Evolutionary conservation across 2,113 vertebrate species (phyloP).

Genomic region (Cyanoliseus patagonus): DNA sequence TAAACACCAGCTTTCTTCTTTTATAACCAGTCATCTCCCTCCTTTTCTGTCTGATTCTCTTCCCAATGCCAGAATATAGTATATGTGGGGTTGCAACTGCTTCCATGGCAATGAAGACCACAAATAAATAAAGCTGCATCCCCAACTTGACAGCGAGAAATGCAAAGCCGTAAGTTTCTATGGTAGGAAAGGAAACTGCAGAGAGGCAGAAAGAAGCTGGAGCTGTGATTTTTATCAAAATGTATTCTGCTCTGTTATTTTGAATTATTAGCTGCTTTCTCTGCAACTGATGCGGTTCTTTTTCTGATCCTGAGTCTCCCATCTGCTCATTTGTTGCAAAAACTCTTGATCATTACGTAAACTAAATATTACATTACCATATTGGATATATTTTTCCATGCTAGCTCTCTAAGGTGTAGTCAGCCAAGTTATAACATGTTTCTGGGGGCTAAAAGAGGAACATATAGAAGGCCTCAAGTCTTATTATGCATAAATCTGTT

Average conservation of each 20-base stretch:
- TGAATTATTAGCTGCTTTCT: background rate
- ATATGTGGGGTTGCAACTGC: background rate
- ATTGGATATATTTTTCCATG: background rate
- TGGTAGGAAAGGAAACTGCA: background rate
- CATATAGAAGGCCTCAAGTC: background rate
- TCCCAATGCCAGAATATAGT: background rate
- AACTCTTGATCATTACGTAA: background rate
- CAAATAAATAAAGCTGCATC: background rate
- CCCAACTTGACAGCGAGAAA: background rate
- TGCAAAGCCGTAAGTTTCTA: background rate
- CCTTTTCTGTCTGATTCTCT: background rate
- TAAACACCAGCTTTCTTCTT: background rate
- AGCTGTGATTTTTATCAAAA: background rate
- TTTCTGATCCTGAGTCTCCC: background rate
- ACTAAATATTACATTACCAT: rapidly evolving
- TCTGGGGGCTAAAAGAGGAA: background rate
- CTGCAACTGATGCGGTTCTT: background rate
- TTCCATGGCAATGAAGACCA: background rate
- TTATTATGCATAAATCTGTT: background rate
- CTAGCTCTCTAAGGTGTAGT: background rate
- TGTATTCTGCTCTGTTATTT: background rate
- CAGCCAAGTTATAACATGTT: background rate
- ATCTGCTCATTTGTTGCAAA: background rate
- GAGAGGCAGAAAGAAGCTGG: background rate
- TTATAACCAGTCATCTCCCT: background rate